These are phyloP conservation scores for Malthinus flaveolus DNA, from an alignment of 2,888 invertebrate species.

Conservation along the genomic window DNA sequence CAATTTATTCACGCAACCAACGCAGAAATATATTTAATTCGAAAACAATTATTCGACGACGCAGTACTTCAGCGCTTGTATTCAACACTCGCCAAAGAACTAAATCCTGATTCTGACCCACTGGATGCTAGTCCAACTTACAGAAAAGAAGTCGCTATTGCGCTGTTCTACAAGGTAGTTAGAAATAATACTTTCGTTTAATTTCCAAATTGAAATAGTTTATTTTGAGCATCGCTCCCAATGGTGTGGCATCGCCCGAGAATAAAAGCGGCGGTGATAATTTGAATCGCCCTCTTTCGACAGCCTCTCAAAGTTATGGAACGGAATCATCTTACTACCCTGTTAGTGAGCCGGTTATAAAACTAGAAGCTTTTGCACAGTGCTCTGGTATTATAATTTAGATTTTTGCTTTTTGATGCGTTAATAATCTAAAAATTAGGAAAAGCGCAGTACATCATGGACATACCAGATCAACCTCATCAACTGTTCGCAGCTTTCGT, in stretches of 20 bases:
- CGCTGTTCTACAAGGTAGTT: constrained; percentile 52
- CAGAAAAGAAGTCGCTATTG: constrained; percentile 48
- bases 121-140: constrained; percentile 71
- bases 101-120: constrained; percentile 63
- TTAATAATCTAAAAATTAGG: constrained; percentile 11
- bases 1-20: constrained; percentile 57
- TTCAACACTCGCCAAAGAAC: constrained; percentile 57
- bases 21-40: constrained; percentile 56
- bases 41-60: constrained; percentile 51
- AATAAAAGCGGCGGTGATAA: constrained; percentile 56
- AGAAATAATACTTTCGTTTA: constrained; percentile 23
- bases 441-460: constrained; percentile 75
- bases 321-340: constrained; percentile 66
- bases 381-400: constrained; percentile 64
- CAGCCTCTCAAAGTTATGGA: constrained; percentile 63
- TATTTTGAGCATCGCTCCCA: constrained; percentile 51
- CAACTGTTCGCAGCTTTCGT: constrained; percentile 77
- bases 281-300: constrained; percentile 59
- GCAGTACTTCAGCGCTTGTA: constrained; percentile 54
- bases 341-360: constrained; percentile 64
- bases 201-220: constrained; percentile 41
- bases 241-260: constrained; percentile 44
- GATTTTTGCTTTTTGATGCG: constrained; percentile 6
- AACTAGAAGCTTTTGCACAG: constrained; percentile 63
- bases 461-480: constrained; percentile 65